Conservation (phyloP, 2,888 invertebrate genomes). For the Sepioteuthis lessoniana region DNA sequence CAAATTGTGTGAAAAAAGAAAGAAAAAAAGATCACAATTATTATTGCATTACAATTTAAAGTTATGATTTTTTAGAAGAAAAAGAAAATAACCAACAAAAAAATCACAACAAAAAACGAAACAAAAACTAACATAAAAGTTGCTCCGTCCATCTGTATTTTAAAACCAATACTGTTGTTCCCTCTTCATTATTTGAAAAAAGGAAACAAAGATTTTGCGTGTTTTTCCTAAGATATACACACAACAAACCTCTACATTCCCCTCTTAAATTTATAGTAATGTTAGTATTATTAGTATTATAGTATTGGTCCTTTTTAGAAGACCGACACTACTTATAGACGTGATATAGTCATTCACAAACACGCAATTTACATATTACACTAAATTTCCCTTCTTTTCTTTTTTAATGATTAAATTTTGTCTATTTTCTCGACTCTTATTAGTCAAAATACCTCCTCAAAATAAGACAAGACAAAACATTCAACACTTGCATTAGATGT, state of each 20-base stretch:
- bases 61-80: not conserved
- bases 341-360: not conserved
- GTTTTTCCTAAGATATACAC: not conserved
- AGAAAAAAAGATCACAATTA: not conserved
- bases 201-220: not conserved
- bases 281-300: not conserved
- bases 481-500: constrained; percentile 23
- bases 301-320: not conserved
- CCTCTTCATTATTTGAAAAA: not conserved
- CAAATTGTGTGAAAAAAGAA: not conserved
- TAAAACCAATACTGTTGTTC: not conserved
- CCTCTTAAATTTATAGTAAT: not conserved
- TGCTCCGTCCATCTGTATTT: not conserved
- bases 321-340: not conserved
- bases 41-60: not conserved
- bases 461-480: not conserved
- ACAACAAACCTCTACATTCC: not conserved
- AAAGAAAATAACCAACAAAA: not conserved
- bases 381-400: too few species aligned
- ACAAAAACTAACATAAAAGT: not conserved
- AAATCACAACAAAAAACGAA: too few species aligned
- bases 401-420: not conserved
- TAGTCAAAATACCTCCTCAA: not conserved
- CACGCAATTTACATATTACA: not conserved
- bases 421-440: not conserved